Conservation (phyloP, 1,140 invertebrate species). For the Drosophila melanogaster region Release_6_plus_ISO1_MT NT_033779.5:9080501-9081000, state of each 20-base stretch:
- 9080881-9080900: conserved; percentile 17
- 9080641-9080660: conserved; percentile 57
- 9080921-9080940: conserved; percentile 51
- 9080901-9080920: conserved; percentile 38
- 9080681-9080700: conserved; percentile 13
- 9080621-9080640: conserved; percentile 52
- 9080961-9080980: conserved; percentile 23
- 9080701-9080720: conserved; percentile 28
- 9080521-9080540: conserved; percentile 4
- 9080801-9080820: conserved; percentile 74
- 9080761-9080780: conserved; percentile 80
- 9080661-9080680: conserved; percentile 43
- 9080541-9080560: conserved; percentile 25
- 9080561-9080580: conserved; percentile 34
- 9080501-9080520: conserved; percentile 10
- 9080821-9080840: conserved; percentile 75
- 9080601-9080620: conserved; percentile 4
- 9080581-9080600: conserved; percentile 8
- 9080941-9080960: conserved; percentile 25
- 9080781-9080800: conserved; percentile 55
- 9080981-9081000: conserved; percentile 31
- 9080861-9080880: conserved; percentile 63
- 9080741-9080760: conserved; percentile 63
- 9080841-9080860: conserved; percentile 81
- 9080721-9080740: conserved; percentile 46